phyloP scores from a whole-genome alignment of 2,113 vertebrate species.

The Apus apus region DNA sequence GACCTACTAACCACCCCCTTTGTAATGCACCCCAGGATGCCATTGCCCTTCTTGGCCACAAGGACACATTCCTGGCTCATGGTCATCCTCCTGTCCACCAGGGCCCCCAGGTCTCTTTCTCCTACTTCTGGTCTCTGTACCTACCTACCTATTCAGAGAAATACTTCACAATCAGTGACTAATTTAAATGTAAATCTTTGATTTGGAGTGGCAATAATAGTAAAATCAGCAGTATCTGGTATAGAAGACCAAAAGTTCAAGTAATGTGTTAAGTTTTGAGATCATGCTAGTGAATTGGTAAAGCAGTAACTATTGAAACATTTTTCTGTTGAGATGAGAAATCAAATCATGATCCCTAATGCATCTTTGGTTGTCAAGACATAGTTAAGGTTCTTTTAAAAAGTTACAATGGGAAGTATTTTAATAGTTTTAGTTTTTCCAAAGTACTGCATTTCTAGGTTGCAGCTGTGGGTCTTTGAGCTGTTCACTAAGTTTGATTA shows the following conservation, averaged over 20 bases:
- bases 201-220: not conserved
- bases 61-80: no score
- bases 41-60: no score
- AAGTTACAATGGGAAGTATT: not conserved
- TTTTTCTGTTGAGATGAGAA: not conserved
- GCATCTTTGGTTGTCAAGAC: not conserved
- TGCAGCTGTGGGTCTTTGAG: not conserved
- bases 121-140: not conserved
- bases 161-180: not conserved
- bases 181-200: not conserved
- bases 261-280: not conserved
- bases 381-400: not conserved
- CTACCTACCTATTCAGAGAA: not conserved
- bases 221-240: not conserved
- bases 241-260: not conserved
- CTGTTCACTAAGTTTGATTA: not conserved
- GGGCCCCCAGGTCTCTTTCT: no score
- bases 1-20: no score
- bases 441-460: not conserved
- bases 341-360: not conserved
- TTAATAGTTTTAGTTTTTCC: not conserved
- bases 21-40: no score
- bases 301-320: not conserved
- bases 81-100: no score
- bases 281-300: not conserved